Percentiles rank a stretch among this genome's conserved stretches.
Conservation (phyloP, 2,797 vertebrate genomes). For the Gobionotothen gibberifrons region DNA sequence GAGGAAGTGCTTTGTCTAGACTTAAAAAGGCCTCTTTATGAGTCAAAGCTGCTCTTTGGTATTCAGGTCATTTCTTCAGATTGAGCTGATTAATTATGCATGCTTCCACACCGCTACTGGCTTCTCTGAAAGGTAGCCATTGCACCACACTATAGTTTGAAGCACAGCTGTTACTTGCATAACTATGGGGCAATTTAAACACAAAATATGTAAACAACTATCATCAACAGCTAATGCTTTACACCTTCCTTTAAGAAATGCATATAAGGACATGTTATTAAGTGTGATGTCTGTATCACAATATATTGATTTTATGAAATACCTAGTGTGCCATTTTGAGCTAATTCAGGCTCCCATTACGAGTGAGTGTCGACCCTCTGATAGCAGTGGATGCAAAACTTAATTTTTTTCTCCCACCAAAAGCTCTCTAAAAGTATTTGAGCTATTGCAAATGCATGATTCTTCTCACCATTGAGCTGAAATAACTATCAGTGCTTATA, state of each 20-base stretch:
- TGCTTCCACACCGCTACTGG: slow-evolving; percentile 62
- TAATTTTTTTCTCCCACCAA: slow-evolving; percentile 12
- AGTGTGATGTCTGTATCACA: slow-evolving; percentile 20
- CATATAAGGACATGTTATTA: slow-evolving; percentile 33
- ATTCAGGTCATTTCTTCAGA: slow-evolving; percentile 80
- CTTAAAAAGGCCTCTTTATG: slow-evolving; percentile 81
- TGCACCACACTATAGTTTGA: slow-evolving; percentile 55
- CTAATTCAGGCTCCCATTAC: slow-evolving; percentile 36
- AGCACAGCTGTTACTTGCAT: slow-evolving; percentile 71
- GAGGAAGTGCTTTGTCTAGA: slow-evolving; percentile 87
- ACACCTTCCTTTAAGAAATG: slow-evolving; percentile 36
- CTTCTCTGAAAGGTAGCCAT: slow-evolving; percentile 64
- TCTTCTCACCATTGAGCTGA: slow-evolving; percentile 83
- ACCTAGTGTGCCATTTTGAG: slow-evolving; percentile 34
- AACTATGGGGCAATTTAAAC: slow-evolving; percentile 61
- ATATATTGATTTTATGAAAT: slow-evolving; percentile 46
- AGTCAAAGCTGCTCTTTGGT: slow-evolving; percentile 78
- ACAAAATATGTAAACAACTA: slow-evolving; percentile 62
- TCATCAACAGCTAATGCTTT: slow-evolving; percentile 45
- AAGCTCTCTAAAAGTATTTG: slow-evolving; percentile 74
- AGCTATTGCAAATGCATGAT: slow-evolving; percentile 78
- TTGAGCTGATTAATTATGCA: slow-evolving; percentile 73
- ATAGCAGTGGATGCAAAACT: slow-evolving; percentile 30
- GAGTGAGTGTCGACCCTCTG: slow-evolving; percentile 48
- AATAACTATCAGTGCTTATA: slow-evolving; percentile 84